A percentile compares a stretch with the other conserved stretches of the same genome.
Evolutionary conservation across 2,797 vertebrate genomes (phyloP).

Genomic region (Garrulus glandarius): DNA sequence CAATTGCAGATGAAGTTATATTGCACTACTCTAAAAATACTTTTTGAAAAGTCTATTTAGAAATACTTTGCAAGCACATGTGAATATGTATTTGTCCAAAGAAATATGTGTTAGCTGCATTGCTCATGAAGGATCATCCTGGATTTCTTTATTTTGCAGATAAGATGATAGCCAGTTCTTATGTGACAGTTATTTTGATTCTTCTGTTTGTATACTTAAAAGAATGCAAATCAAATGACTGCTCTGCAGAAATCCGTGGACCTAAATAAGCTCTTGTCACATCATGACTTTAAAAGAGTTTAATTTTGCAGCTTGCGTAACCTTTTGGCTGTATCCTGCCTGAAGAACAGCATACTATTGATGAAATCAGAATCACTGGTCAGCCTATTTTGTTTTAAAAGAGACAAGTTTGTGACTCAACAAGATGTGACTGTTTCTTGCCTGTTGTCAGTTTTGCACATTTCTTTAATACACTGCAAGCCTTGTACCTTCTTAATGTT

Average conservation of each 20-base stretch:
- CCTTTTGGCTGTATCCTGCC: constrained; percentile 8
- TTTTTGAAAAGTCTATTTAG: constrained; percentile 51
- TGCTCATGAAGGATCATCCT: constrained; percentile 53
- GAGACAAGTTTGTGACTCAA: not conserved
- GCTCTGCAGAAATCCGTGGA: constrained; percentile 48
- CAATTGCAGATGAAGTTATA: constrained; percentile 46
- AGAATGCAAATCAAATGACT: constrained; percentile 33
- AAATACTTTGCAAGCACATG: constrained; percentile 49
- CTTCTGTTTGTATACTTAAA: constrained; percentile 61
- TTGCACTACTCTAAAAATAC: constrained; percentile 72
- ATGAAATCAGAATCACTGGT: not conserved
- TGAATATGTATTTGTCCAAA: constrained; percentile 64
- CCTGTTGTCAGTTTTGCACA: not conserved
- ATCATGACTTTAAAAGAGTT: not conserved
- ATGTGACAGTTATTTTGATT: constrained; percentile 57
- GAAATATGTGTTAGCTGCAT: constrained; percentile 49
- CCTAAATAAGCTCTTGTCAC: constrained; percentile 19
- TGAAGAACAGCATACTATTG: not conserved
- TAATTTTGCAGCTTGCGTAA: not conserved
- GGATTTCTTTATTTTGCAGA: constrained; percentile 68
- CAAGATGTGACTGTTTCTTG: constrained; percentile 26
- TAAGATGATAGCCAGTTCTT: constrained; percentile 59
- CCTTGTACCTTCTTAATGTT: not conserved
- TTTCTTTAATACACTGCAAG: constrained; percentile 18
- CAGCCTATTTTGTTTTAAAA: constrained; percentile 10